Conservation (phyloP, 2,888 invertebrate species). For the Argyresthia goedartella region DNA sequence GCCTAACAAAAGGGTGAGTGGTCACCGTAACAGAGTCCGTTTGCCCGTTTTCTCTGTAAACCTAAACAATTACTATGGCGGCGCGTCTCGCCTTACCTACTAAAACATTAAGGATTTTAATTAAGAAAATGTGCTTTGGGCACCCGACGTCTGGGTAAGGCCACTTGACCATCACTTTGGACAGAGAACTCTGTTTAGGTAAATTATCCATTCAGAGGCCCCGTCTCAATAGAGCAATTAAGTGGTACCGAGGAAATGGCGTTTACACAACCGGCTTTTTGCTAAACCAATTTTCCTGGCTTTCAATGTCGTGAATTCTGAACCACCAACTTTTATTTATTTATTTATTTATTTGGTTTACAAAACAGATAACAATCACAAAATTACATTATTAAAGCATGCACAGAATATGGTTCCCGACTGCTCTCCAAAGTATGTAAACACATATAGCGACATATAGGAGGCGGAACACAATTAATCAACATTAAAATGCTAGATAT, state of each 20-base stretch:
- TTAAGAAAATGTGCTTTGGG: slow-evolving; percentile 40
- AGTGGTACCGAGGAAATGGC: background rate
- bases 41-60: background rate
- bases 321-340: too few species aligned
- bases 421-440: too few species aligned
- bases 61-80: slow-evolving; percentile 5
- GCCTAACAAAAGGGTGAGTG: slow-evolving; percentile 32
- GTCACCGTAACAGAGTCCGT: slow-evolving; percentile 13
- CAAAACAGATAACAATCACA: too few species aligned
- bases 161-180: slow-evolving; percentile 42
- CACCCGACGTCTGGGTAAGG: slow-evolving; percentile 24
- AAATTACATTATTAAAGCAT: too few species aligned
- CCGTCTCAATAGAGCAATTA: slow-evolving; percentile 12
- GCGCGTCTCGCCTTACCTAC: slow-evolving; percentile 10
- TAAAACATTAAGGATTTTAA: slow-evolving; percentile 42
- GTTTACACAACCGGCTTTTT: background rate
- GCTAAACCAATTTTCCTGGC: too few species aligned
- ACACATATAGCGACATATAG: too few species aligned
- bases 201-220: slow-evolving; percentile 48
- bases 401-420: too few species aligned
- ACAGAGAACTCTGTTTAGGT: slow-evolving; percentile 46
- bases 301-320: too few species aligned
- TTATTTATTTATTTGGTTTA: too few species aligned
- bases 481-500: too few species aligned
- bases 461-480: too few species aligned